Evolutionary conservation across 2,797 vertebrate genomes (phyloP), one percentile per base, ranked within the genome.

Genomic region (Morus bassanus): DNA sequence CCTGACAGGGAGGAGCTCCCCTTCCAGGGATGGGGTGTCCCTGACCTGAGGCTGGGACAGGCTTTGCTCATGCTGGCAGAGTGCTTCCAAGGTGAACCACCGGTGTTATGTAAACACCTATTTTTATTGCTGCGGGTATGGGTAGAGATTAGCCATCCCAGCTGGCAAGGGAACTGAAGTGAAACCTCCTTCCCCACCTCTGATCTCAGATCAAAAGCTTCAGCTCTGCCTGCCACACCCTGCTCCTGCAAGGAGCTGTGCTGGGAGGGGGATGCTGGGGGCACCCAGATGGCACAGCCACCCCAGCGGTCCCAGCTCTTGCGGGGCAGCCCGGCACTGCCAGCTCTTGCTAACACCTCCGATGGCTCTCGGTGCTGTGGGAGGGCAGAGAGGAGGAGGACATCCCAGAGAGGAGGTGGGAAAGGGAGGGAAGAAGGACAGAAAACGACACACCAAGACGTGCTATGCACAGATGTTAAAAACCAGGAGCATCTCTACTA

Each of bases 191-290:
- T 93, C 72, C 33, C 35, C 31, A 85, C 13, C 75, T 92, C 84
- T 96, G 91, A 94, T 91, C 84, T 94, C 30, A 63, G 64, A 92
- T 91, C 89, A 94, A 95, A 92, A 80, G 65, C 60, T 74, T 68
- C 75, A 91, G 35, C 57, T 50, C 69, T 75, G 54, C 65, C 63
- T 70, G 37, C 69, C 9, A 2, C 87, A 75, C 75, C 78, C 60
- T 37, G n/a, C 50, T 83, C 54, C 80, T 70, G 50, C 19, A 64
- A 39, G n/a, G 21, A 82, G 39, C 27, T 0, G 3, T 0, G 6
- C 41, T 4, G 15, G 45, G 63, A 56, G 59, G 46, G 43, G 0
- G 0, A 63, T 67, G 77, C 77, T 10, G 1, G 45, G 54, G 72
- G 60, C 31, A 2, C 57, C 45, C 73, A 60, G 72, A 53, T 35